Evolutionary conservation across 2,113 vertebrate genomes (phyloP).

Genomic region (Machaerirhynchus nigripectus): DNA sequence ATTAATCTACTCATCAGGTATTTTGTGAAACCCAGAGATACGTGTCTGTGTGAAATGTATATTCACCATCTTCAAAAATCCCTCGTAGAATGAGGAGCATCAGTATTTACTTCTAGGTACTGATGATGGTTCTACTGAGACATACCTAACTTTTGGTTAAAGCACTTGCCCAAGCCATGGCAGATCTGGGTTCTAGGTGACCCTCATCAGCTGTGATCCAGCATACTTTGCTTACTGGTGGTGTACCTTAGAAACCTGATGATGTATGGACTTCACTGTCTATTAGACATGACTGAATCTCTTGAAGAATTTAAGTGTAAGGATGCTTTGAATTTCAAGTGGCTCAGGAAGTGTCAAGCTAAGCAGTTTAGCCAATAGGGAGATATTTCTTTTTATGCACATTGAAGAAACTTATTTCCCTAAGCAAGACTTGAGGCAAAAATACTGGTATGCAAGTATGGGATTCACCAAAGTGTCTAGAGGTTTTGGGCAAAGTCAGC

Average conservation of each 20-base stretch:
- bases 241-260: not conserved
- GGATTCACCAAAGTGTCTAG: not conserved
- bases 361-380: not conserved
- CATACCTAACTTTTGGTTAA: not conserved
- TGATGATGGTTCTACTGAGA: not conserved
- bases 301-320: not conserved
- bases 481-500: not conserved
- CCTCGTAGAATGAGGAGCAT: not conserved
- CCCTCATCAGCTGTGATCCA: not conserved
- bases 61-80: not conserved
- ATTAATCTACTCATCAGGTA: not conserved
- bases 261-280: not conserved
- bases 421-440: not conserved
- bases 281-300: not conserved
- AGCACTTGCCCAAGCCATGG: not conserved
- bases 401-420: not conserved
- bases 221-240: not conserved
- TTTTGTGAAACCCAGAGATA: not conserved
- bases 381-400: not conserved
- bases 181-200: not conserved
- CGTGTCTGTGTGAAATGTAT: not conserved
- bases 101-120: not conserved
- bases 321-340: not conserved
- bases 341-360: not conserved
- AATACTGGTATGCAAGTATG: not conserved